Evolutionary conservation across 2,888 invertebrate genomes (phyloP), one percentile per base, ranked within the genome.

Genomic region (Bhutanitis thaidina): DNA sequence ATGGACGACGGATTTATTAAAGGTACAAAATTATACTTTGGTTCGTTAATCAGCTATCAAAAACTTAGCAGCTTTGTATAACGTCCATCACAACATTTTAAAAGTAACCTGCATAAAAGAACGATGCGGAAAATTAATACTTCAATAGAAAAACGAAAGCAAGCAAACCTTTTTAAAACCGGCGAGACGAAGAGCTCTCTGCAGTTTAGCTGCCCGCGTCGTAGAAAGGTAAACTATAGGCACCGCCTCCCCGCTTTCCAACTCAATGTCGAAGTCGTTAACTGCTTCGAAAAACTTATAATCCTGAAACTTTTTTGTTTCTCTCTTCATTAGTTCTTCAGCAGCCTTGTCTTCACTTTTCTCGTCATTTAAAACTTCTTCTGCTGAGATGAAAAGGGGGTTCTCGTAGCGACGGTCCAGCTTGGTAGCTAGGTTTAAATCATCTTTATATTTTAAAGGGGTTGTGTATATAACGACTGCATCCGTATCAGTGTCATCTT

Each of bases 91-190:
- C 27, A 41, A 37, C 16, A 15, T 37, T 38, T 52, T 52, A 32
- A 52, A 46, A 46, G 15, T 34, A 40, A 40, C 29, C 14, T 36
- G n/a, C 43, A 46, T 47, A 53, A 36, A 35, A 51, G 15, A 41
- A 46, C 12, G 16, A 32, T 32, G 13, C 34, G 27, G 14, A 46
- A 54, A 43, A 43, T 40, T 45, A 46, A 41, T 40, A 37, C 34
- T 51, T 48, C 4, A 44, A 36, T 44, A 46, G 36, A 43, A 43
- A 47, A 47, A 35, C 35, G 13, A 43, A 53, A 45, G 32, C 52
- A 57, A 41, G 39, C 45, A 41, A 58, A 92, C 92, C 89, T 90
- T 90, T 87, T 91, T 91, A 61, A 89, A 88, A 59, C 91, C 91
- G 35, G 87, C 90, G 69, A 90, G 90, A 58, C 89, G 85, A 38